Base-by-base conservation (phyloP, 2,888 invertebrate species). In the Lepidochrysops patricia region DNA sequence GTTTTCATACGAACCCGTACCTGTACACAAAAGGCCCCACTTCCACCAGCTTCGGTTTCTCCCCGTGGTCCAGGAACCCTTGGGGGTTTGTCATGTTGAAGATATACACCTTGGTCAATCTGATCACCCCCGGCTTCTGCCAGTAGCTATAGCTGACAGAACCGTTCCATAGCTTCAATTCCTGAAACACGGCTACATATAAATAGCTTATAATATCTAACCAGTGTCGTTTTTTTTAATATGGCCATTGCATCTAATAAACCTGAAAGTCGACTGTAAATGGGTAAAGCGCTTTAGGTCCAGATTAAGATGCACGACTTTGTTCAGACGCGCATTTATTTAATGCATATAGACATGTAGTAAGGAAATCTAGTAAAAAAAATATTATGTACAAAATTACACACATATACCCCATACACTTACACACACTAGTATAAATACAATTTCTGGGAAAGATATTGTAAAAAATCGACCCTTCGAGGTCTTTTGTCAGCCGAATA, bases 11-110 rank as follows among this genome's bases (percentile, higher is more conserved):
- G n/a, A n/a, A n/a, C n/a, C n/a, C 57, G 60, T 79, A 96, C 96
- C 94, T 93, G 81, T 96, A 96, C 3, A 96, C 95, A 77, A 96
- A 96, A 2, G 96, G 96, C 2, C 96, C 96, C 7, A 96, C 91
- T 86, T 96, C 96, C 70, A 93, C 92, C 57, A 96, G 89, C 73
- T 91, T 94, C 2, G 96, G 96, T 72, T 95, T 96, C 75, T 96
- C 95, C 0, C 95, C 94, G 54, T 88, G 84, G 66, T 91, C 91
- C 26, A 96, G 83, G 73, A 96, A 96, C 1, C 91, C 94, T 60
- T 96, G 95, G 0, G 95, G 93, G 81, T 96, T 96, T 25, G 96
- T 96, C 12, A 96, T 94, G 84, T 96, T 96, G 90, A 96, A 96
- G 72, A 96, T 95, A 76, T 96, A 96, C 15, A 96, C 94, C 86